Percentiles rank a stretch among this genome's conserved stretches.
Conservation (phyloP, 1,140 invertebrate species). For the Gryllus bimaculatus region DNA sequence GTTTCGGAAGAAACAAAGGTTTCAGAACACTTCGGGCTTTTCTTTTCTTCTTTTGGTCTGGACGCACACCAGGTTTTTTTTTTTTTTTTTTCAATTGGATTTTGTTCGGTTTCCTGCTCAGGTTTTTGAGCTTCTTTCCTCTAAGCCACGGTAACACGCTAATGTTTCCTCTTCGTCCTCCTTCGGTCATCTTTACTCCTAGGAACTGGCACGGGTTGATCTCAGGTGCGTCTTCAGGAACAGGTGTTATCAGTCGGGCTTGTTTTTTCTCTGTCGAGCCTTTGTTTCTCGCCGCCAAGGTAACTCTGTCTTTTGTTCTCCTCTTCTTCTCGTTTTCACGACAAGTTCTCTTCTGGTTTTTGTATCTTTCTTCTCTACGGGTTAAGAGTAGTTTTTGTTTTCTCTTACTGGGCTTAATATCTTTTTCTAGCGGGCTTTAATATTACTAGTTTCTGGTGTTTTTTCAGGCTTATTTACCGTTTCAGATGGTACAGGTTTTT, state of each 20-base stretch:
- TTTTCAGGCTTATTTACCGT: conserved; percentile 27
- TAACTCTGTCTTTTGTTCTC: conserved; percentile 19
- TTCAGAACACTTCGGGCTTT: too few relatives aligned
- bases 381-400: conserved; percentile 25
- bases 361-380: conserved; percentile 26
- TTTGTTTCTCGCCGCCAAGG: conserved; percentile 20
- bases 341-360: conserved; percentile 26
- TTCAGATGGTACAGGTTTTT: conserved; percentile 9
- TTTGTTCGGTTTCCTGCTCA: too few relatives aligned
- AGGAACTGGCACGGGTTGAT: not conserved
- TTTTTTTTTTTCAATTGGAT: too few relatives aligned
- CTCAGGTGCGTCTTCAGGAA: not conserved
- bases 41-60: too few relatives aligned
- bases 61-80: too few relatives aligned
- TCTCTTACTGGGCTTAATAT: not conserved
- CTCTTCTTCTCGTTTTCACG: conserved; percentile 29
- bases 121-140: conserved; percentile 31
- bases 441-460: not conserved
- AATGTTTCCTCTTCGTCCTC: conserved; percentile 9
- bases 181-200: not conserved
- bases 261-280: conserved; percentile 11
- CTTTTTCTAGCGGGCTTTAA: not conserved
- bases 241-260: conserved; percentile 14
- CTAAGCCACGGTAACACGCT: conserved; percentile 11
- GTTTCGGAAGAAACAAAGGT: not conserved